Evolutionary conservation across 2,888 invertebrate genomes (phyloP).

Genomic region (Parnassius orleans): DNA sequence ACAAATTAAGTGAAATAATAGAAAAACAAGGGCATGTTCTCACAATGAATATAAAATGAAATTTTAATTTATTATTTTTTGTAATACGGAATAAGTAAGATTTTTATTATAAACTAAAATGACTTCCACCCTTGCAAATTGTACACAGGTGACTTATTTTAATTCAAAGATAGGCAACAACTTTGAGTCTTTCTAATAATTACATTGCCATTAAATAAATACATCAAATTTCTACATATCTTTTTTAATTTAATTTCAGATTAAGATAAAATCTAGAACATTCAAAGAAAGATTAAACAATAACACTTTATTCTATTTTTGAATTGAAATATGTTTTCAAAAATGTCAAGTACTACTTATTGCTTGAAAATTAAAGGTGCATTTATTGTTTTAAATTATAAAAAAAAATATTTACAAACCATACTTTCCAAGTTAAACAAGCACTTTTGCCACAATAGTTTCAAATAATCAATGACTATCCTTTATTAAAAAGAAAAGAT

Average conservation of each 20-base stretch:
- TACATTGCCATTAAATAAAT: too few relatives aligned
- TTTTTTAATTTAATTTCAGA: too few relatives aligned
- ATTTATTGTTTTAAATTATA: background rate
- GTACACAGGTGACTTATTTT: too few relatives aligned
- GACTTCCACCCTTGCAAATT: too few relatives aligned
- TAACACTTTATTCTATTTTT: background rate
- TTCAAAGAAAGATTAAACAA: background rate
- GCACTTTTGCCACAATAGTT: background rate
- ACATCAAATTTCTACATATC: too few relatives aligned
- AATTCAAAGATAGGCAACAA: too few relatives aligned
- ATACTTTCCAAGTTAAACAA: background rate
- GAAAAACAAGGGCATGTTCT: too few relatives aligned
- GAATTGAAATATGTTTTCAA: background rate
- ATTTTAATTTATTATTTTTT: too few relatives aligned
- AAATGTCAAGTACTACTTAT: background rate
- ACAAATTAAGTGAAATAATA: too few relatives aligned
- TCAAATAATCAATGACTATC: constrained; percentile 1
- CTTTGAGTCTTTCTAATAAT: too few relatives aligned
- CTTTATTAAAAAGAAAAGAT: background rate
- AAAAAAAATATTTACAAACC: background rate
- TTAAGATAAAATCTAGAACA: too few relatives aligned
- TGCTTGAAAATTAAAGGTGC: background rate
- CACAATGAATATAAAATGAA: too few relatives aligned
- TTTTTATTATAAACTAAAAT: constrained; percentile 4
- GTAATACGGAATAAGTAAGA: background rate